A percentile compares a stretch with the other conserved stretches of the same genome.
phyloP scores from a whole-genome alignment of 2,113 vertebrate genomes.

The Tragulus kanchil region DNA sequence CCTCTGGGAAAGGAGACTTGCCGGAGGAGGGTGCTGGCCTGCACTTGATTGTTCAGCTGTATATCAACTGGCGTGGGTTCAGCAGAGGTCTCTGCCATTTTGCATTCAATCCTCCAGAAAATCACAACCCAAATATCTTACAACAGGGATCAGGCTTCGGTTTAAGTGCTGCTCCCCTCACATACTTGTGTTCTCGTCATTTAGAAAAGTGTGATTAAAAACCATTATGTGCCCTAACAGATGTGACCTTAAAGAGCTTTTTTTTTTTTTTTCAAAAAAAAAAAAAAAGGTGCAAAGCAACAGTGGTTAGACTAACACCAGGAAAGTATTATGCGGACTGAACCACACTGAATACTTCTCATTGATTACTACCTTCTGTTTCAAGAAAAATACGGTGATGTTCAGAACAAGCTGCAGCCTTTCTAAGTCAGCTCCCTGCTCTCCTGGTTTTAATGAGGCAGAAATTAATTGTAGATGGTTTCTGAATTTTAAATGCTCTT shows the following conservation, averaged over 20 bases:
- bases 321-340: slow-evolving; percentile 88
- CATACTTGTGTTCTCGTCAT: slow-evolving; percentile 79
- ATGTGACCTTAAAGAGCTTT: slow-evolving; percentile 87
- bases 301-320: slow-evolving; percentile 88
- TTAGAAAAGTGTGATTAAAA: slow-evolving; percentile 88
- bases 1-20: slow-evolving; percentile 56
- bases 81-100: slow-evolving; percentile 77
- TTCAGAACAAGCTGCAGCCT: slow-evolving; percentile 77
- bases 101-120: slow-evolving; percentile 72
- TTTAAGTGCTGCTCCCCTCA: slow-evolving; percentile 66
- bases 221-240: slow-evolving; percentile 87
- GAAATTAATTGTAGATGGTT: slow-evolving; percentile 59
- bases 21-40: neutral
- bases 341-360: slow-evolving; percentile 84
- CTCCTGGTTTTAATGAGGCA: slow-evolving; percentile 72
- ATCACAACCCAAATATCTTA: slow-evolving; percentile 67
- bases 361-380: slow-evolving; percentile 87
- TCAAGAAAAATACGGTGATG: slow-evolving; percentile 82
- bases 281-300: slow-evolving; percentile 83
- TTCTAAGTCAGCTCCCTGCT: slow-evolving; percentile 39
- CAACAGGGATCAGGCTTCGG: slow-evolving; percentile 78
- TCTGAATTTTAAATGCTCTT: slow-evolving; percentile 61
- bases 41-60: slow-evolving; percentile 68
- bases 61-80: neutral
- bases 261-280: slow-evolving; percentile 19